These are phyloP conservation scores for Dione vanillae DNA, from an alignment of 2,888 invertebrate species.

Conservation along the genomic window DNA sequence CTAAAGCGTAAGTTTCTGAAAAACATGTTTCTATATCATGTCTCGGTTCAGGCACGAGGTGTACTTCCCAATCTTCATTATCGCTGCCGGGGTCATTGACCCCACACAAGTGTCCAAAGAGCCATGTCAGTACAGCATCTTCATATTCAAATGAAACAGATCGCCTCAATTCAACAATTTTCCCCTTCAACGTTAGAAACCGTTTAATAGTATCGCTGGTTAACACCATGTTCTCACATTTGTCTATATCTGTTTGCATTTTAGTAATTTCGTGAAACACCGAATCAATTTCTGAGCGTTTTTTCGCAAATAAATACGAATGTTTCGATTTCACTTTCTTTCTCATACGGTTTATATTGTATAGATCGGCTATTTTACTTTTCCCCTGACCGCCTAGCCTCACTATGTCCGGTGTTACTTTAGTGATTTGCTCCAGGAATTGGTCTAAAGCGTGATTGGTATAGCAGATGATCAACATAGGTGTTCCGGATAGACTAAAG, in stretches of 20 bases:
- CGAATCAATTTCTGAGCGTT: conserved; percentile 64
- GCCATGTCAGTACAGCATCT: conserved; percentile 69
- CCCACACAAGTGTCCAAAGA: conserved; percentile 62
- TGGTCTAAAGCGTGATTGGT: conserved; percentile 95
- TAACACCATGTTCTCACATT: conserved; percentile 69
- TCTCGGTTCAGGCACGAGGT: conserved; percentile 48
- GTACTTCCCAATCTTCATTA: conserved; percentile 60
- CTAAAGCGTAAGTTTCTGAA: conserved; percentile 66
- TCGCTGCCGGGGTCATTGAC: conserved; percentile 46
- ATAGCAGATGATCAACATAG: conserved; percentile 91
- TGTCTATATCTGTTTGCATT: conserved; percentile 70
- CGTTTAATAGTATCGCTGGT: conserved; percentile 63
- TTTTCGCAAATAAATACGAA: conserved; percentile 64
- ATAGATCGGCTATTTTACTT: conserved; percentile 80
- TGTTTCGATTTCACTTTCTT: conserved; percentile 68
- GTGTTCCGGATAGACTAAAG: conserved; percentile 79
- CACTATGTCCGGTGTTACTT: conserved; percentile 84
- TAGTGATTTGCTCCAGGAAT: conserved; percentile 88
- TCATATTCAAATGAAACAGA: conserved; percentile 44
- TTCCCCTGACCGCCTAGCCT: conserved; percentile 89
- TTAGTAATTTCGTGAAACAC: conserved; percentile 68
- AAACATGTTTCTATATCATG: conserved; percentile 67
- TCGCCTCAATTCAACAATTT: conserved; percentile 56
- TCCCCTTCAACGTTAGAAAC: conserved; percentile 58
- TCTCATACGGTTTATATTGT: conserved; percentile 75